Percentiles rank a stretch among this genome's conserved stretches.
Conservation (phyloP, 1,140 invertebrate genomes). For the Panagrolaimus sp. region DNA sequence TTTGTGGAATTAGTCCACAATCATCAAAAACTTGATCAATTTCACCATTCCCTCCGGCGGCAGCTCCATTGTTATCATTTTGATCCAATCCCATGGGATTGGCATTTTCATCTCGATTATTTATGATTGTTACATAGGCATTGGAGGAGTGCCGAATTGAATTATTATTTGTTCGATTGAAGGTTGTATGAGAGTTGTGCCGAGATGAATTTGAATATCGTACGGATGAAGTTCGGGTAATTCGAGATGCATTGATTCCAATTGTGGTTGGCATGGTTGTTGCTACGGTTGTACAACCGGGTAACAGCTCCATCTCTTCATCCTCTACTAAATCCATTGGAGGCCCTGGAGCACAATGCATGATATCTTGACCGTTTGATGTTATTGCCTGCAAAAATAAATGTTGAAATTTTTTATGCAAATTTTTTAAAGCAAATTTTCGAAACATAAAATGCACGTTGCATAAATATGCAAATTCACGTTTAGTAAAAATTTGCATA, state of each 20-base stretch:
- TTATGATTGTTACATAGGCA: background rate
- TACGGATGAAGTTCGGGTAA: slow-evolving; percentile 8
- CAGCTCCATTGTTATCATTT: slow-evolving; percentile 16
- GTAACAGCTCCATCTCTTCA: slow-evolving; percentile 29
- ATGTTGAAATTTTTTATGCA: too few species aligned
- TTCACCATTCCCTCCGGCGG: slow-evolving; percentile 18
- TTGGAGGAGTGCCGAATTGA: too few species aligned
- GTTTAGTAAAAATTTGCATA: too few species aligned
- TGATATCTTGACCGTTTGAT: slow-evolving; percentile 48
- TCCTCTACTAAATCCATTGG: slow-evolving; percentile 57
- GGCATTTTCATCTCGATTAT: slow-evolving; percentile 9
- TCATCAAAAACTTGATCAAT: slow-evolving; percentile 33
- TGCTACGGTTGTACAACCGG: background rate
- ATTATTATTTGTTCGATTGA: too few species aligned
- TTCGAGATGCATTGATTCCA: background rate
- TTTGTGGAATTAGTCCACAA: slow-evolving; percentile 57
- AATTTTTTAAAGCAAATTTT: too few species aligned
- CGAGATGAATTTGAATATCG: background rate
- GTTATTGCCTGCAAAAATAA: slow-evolving; percentile 43
- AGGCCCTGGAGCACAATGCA: slow-evolving; percentile 56
- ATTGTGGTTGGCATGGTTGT: slow-evolving; percentile 5
- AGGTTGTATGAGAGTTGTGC: background rate
- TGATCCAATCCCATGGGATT: slow-evolving; percentile 24
- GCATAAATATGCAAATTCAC: too few species aligned
- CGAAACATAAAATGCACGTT: too few species aligned